Base-by-base conservation (phyloP, 1,140 invertebrate species). In the Panulirus ornatus region DNA sequence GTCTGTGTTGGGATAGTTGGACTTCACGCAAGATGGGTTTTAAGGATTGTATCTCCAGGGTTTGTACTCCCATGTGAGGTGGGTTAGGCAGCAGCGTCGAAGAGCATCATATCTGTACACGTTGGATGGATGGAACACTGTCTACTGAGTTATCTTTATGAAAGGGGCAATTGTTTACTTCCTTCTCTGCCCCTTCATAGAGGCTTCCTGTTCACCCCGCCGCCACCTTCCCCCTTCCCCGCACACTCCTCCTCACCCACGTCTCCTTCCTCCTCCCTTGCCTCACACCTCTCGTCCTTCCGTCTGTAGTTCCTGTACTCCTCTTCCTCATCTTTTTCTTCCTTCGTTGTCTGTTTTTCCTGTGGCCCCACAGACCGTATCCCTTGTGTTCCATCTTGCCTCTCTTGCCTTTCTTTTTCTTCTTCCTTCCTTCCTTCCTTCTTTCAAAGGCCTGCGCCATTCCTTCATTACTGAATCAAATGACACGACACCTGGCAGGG, bases 151-250 rank as follows among this genome's bases (percentile, higher is more conserved):
- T 81, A 38, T 81, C 47, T 81, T 54, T 14, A 81, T 81, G 58
- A 58, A 2, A 2, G 30, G 34, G 47, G 47, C 51, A 81, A 81
- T 84, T 84, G 58, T 84, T 63, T 19, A 36, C 78, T 58, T 81
- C 78, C 78, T 81, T 38, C 16, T 36, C 30, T 58, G 14, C 2
- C 78, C 47, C 78, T 58, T 81, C 34, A 51, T 1, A 22, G 47
- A 58, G 34, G 47, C 38, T 36, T 58, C 47, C 27, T 6, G 9
- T 19, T 16, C 76, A 30, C 51, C 42, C 16, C 27, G n/a, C n/a
- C 1, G 42, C 38, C 27, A 14, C 58, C 44, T 42, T 38, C 42
- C 73, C 34, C 34, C 6, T 22, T 76, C 42, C 2, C 22, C 9
- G 70, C 27, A 2, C 27, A 2, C 3, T 38, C 70, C 8, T 34